Conservation (phyloP, 2,113 vertebrate genomes). For the Stigmatopora nigra region DNA sequence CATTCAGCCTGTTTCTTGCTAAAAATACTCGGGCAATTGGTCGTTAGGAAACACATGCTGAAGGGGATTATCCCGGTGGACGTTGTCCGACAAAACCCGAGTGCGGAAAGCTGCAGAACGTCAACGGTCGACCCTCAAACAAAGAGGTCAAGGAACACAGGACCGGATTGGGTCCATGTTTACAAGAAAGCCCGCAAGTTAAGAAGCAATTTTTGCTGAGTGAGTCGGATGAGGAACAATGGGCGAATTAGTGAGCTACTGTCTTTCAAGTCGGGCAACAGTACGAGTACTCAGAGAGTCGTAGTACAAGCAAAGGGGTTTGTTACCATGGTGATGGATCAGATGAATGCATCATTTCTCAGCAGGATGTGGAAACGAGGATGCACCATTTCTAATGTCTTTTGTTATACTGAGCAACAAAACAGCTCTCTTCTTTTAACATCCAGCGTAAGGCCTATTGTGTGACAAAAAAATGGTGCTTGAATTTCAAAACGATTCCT, state of each 20-base stretch:
- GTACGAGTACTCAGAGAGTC: conserved; percentile 4
- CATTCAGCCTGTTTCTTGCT: conserved; percentile 49
- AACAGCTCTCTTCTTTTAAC: conserved; percentile 5
- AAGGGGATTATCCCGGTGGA: conserved; percentile 25
- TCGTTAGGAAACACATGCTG: conserved; percentile 54
- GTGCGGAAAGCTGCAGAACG: conserved; percentile 23
- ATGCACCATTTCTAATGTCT: conserved; percentile 26
- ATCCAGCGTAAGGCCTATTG: neutral
- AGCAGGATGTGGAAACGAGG: conserved; percentile 40
- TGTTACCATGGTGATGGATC: conserved; percentile 59
- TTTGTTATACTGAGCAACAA: conserved; percentile 19
- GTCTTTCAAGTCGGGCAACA: neutral
- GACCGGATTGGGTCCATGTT: conserved; percentile 46
- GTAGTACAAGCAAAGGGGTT: conserved; percentile 26
- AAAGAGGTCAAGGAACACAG: conserved; percentile 52
- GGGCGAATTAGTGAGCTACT: neutral
- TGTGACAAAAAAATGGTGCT: too few relatives aligned
- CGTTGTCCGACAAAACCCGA: conserved; percentile 25
- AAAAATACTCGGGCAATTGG: conserved; percentile 59
- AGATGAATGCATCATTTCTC: conserved; percentile 49
- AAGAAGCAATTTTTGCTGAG: conserved; percentile 12
- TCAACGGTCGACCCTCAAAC: conserved; percentile 21
- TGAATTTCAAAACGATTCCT: too few relatives aligned
- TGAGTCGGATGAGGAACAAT: conserved; percentile 15
- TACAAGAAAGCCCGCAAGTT: conserved; percentile 11